phyloP scores from a whole-genome alignment of 37 sponge, comb jelly and placozoan genomes.

The Dysidea cf. avara region DNA sequence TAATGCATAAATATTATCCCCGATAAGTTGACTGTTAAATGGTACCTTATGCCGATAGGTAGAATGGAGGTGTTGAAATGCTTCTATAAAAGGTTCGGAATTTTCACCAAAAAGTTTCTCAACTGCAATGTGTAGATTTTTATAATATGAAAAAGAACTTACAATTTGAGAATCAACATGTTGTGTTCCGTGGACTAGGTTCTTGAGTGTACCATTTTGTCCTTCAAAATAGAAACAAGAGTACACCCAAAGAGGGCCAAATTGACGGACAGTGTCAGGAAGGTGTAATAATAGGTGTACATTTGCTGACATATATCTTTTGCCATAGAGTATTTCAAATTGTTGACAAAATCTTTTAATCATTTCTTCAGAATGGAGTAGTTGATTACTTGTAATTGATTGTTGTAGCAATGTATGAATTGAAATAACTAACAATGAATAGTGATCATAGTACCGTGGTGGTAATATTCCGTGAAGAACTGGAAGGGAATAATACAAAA shows the following conservation, averaged over 20 bases:
- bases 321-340: background rate
- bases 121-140: no score
- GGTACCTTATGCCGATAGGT: no score
- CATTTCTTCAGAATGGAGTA: background rate
- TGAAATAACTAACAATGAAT: background rate
- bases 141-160: no score
- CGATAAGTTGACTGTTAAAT: no score
- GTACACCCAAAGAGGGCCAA: constrained; percentile 9
- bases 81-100: no score
- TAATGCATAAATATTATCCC: no score
- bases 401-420: no score
- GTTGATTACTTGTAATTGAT: no score
- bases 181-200: constrained; percentile 23
- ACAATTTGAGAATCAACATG: constrained; percentile 2
- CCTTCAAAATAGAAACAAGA: constrained; percentile 41
- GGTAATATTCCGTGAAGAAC: background rate
- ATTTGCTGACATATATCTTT: background rate
- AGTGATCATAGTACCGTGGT: background rate
- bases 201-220: constrained; percentile 12
- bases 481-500: background rate
- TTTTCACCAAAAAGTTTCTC: no score
- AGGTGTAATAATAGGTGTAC: constrained; percentile 1
- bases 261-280: background rate
- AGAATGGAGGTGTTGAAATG: no score
- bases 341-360: background rate